A percentile compares a stretch with the other conserved stretches of the same genome.
phyloP scores from a whole-genome alignment of 2,888 invertebrate genomes.

The Melieria omissa region DNA sequence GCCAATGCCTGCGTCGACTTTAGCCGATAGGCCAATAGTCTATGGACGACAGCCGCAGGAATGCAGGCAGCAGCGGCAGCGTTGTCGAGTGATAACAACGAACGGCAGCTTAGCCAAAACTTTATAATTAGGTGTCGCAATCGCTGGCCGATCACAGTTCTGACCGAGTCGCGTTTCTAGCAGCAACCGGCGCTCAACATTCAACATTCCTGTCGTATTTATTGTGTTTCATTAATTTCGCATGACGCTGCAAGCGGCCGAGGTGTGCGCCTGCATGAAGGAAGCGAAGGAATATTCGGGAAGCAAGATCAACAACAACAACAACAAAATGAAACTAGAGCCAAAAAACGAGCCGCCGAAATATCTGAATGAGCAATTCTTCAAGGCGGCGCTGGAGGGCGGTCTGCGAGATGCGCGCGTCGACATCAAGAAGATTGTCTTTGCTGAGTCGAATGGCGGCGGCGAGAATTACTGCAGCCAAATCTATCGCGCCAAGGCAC shows the following conservation, averaged over 20 bases:
- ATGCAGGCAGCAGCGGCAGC: slow-evolving; percentile 6
- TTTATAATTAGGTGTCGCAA: slow-evolving; percentile 27
- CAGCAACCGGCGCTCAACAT: not conserved
- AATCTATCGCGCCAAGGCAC: slow-evolving; percentile 58
- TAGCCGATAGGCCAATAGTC: not conserved
- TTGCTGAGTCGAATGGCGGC: slow-evolving; percentile 56
- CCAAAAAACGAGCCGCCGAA: slow-evolving; percentile 51
- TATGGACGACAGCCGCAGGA: not conserved
- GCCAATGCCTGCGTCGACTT: too few relatives aligned
- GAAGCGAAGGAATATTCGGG: too few relatives aligned
- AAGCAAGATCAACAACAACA: not conserved
- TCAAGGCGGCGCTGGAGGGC: slow-evolving; percentile 61
- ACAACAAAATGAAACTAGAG: slow-evolving; percentile 53
- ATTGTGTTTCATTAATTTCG: too few relatives aligned
- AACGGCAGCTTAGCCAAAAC: not conserved
- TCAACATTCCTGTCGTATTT: too few relatives aligned
- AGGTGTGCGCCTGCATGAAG: too few relatives aligned
- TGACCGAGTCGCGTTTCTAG: slow-evolving; percentile 38
- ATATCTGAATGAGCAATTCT: slow-evolving; percentile 61
- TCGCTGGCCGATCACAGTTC: slow-evolving; percentile 47
- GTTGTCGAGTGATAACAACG: not conserved
- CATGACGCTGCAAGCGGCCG: too few relatives aligned
- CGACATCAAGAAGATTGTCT: slow-evolving; percentile 58
- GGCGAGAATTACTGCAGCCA: slow-evolving; percentile 65
- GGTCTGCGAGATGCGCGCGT: slow-evolving; percentile 59